phyloP scores from a whole-genome alignment of 2,797 vertebrate genomes.

The Pyrrhura leucotis region DNA sequence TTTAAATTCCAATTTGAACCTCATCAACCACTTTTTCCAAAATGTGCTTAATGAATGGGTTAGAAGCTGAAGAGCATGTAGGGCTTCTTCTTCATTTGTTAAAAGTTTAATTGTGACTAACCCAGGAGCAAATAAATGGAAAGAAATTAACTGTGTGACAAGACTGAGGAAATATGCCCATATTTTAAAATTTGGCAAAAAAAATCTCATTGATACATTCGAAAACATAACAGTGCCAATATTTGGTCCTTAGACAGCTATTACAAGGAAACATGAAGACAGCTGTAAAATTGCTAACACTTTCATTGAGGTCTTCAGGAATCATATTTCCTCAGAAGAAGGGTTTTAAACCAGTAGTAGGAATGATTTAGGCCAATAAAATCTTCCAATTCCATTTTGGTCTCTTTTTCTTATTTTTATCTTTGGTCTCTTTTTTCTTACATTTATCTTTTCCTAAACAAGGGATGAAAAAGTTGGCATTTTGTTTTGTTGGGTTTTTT shows the following conservation, averaged over 20 bases:
- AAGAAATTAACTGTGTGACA: not conserved
- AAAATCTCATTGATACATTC: not conserved
- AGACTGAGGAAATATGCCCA: not conserved
- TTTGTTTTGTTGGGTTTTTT: not conserved
- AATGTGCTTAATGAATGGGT: not conserved
- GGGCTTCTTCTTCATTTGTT: not conserved
- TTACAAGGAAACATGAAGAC: not conserved
- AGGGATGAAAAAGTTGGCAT: rapidly evolving
- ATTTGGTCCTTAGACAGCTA: not conserved
- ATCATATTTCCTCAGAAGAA: not conserved
- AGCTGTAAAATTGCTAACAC: not conserved
- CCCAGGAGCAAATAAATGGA: not conserved
- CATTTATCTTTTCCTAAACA: not conserved
- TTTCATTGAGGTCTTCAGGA: not conserved
- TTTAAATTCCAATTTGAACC: not conserved
- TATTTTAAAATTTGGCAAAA: not conserved
- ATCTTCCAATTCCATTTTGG: not conserved
- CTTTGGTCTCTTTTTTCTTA: not conserved
- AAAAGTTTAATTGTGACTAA: not conserved
- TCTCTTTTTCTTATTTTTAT: not conserved
- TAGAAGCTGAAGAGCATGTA: not conserved
- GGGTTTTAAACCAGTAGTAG: not conserved
- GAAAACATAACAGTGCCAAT: not conserved
- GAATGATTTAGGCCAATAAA: not conserved
- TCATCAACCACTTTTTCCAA: not conserved